Evolutionary conservation across 2,888 invertebrate genomes (phyloP), one percentile per base, ranked within the genome.

Genomic region (Buathra laborator): DNA sequence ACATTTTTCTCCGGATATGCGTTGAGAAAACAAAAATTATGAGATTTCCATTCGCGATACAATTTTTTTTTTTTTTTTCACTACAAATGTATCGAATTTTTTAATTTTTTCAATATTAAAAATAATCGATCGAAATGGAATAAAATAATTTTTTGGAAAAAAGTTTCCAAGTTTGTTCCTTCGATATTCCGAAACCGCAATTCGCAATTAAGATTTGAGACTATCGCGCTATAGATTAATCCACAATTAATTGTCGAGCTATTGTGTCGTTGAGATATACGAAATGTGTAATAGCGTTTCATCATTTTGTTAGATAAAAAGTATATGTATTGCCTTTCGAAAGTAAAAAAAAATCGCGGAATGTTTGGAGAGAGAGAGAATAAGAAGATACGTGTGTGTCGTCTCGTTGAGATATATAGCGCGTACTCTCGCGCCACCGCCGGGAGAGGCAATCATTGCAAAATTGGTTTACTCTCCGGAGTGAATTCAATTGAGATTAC

Each of bases 401-500:
- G 59, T 48, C 19, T 46, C 44, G 46, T 14, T 46, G 24, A 43
- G 67, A 67, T 44, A 43, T 3, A 16, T 24, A 48, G 48, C 24
- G 29, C 7, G 46, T 32, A n/a, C 32, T 44, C 46, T 48, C 14
- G 51, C 68, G 29, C n/a, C 44, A 46, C 12, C 29, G 48, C 24
- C 6, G n/a, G 16, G 53, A 70, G 53, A 83, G 32, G 86, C 86
- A 85, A 87, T 89, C 70, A 84, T 88, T 83, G 84, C 74, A 87
- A 89, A 91, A 89, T 91, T 91, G 90, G 86, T 88, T 91, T 89
- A 89, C 87, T 87, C 83, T 82, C 68, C 76, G 66, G 72, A 87
- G 87, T 88, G 89, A 89, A 91, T 89, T 86, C 89, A 90, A 91
- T 90, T 90, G 90, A 91, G 89, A 91, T 90, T 89, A 88, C 88